Evolutionary conservation across 2,797 vertebrate species (phyloP).

Genomic region (Sebastes matsubarae): DNA sequence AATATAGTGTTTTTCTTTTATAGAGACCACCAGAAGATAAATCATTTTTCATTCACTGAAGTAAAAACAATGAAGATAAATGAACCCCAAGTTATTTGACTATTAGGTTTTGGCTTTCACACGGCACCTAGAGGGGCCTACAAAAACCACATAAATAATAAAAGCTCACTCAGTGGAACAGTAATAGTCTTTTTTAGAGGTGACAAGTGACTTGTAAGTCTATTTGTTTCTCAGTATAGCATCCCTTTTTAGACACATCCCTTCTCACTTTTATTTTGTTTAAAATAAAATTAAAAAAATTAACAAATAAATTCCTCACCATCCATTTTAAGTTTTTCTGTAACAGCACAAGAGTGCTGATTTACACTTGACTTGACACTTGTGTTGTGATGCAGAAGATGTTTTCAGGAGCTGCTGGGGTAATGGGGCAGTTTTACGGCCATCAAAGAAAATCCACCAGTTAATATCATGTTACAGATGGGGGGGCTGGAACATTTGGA

Average conservation of each 20-base stretch:
- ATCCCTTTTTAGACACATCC: background rate
- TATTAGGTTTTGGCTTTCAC: background rate
- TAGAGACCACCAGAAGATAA: background rate
- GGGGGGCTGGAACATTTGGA: slow-evolving; percentile 15
- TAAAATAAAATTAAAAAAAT: background rate
- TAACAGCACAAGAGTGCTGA: background rate
- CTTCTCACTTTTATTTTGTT: background rate
- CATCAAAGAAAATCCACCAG: slow-evolving; percentile 48
- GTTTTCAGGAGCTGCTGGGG: slow-evolving; percentile 8
- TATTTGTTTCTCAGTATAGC: background rate
- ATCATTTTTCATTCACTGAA: background rate
- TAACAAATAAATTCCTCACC: background rate
- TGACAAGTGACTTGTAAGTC: background rate
- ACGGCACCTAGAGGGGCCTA: background rate
- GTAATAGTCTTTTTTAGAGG: background rate
- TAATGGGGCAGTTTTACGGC: slow-evolving; percentile 49
- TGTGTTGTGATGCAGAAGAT: slow-evolving; percentile 14
- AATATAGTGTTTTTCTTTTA: background rate
- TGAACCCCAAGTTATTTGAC: background rate
- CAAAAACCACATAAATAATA: slow-evolving; percentile 6
- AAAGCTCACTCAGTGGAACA: background rate
- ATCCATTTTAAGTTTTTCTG: background rate
- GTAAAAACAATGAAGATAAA: slow-evolving; percentile 2
- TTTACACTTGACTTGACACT: slow-evolving; percentile 1
- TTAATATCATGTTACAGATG: slow-evolving; percentile 54